Conservation (phyloP, 2,888 invertebrate genomes). For the Euphydryas editha region DNA sequence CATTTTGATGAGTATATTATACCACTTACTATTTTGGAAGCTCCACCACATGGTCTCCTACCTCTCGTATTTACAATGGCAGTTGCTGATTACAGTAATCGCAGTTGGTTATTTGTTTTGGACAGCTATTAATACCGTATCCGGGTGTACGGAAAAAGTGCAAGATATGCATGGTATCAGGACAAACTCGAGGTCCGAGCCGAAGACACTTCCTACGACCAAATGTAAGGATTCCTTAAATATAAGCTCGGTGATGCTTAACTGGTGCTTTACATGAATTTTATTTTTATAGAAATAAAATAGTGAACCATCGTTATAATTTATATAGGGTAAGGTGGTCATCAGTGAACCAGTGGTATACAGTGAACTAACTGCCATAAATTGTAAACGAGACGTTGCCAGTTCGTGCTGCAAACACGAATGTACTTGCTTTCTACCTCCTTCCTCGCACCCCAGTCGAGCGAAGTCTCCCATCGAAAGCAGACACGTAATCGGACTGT, state of each 20-base stretch:
- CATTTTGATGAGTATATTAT: slow-evolving; percentile 53
- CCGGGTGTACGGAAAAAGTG: slow-evolving; percentile 27
- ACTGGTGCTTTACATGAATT: neutral
- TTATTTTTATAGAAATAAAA: too few relatives aligned
- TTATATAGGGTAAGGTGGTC: too few relatives aligned
- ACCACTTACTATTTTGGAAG: slow-evolving; percentile 61
- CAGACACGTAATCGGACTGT: too few relatives aligned
- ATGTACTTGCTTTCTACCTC: too few relatives aligned
- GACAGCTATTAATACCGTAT: slow-evolving; percentile 59
- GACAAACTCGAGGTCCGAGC: slow-evolving; percentile 16
- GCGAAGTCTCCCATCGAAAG: too few relatives aligned
- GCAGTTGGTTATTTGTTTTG: slow-evolving; percentile 71
- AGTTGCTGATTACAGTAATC: slow-evolving; percentile 58
- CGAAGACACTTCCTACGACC: slow-evolving; percentile 19
- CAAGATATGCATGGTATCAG: slow-evolving; percentile 3
- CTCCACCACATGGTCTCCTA: slow-evolving; percentile 51
- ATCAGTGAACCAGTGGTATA: too few relatives aligned
- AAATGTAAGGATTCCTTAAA: slow-evolving; percentile 25
- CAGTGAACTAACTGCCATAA: too few relatives aligned
- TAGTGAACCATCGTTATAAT: too few relatives aligned
- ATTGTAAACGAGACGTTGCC: too few relatives aligned
- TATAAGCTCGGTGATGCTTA: neutral
- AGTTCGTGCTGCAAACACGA: too few relatives aligned
- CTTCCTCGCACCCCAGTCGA: too few relatives aligned
- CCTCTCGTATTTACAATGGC: slow-evolving; percentile 51